These are phyloP conservation scores for Vanessa atalanta DNA, from an alignment of 1,140 invertebrate genomes.

Conservation along the genomic window DNA sequence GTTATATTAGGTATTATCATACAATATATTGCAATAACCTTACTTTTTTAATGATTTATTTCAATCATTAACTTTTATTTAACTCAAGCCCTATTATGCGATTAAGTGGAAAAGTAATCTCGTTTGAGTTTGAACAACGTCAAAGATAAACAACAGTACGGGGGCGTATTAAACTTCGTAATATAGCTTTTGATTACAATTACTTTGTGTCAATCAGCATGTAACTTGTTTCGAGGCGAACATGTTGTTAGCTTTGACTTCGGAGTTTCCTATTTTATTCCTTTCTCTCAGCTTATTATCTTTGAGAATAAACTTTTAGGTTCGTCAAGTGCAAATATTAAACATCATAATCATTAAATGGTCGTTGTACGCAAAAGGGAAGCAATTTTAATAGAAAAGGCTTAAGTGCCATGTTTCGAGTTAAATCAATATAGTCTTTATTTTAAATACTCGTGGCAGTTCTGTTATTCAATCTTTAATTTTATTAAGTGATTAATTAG, in stretches of 20 bases:
- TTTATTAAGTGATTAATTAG: too few species aligned
- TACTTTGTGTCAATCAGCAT: constrained; percentile 27
- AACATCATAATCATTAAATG: not conserved
- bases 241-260: constrained; percentile 19
- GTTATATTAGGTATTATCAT: too few species aligned
- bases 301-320: not conserved
- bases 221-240: constrained; percentile 28
- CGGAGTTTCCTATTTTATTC: not conserved
- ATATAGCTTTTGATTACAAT: constrained; percentile 30
- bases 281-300: not conserved
- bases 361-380: too few species aligned
- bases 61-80: too few species aligned
- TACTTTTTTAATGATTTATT: too few species aligned
- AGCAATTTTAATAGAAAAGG: too few species aligned
- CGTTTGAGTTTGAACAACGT: constrained; percentile 23
- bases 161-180: constrained; percentile 30
- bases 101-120: constrained; percentile 26
- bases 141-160: constrained; percentile 20
- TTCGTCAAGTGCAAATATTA: not conserved
- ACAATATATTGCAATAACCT: too few species aligned
- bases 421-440: too few species aligned
- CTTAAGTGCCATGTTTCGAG: too few species aligned
- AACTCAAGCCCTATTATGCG: constrained; percentile 6
- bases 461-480: too few species aligned
- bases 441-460: too few species aligned